These are phyloP conservation scores for Rhadina sibilatrix DNA, from an alignment of 2,113 vertebrate species.

Conservation along the genomic window DNA sequence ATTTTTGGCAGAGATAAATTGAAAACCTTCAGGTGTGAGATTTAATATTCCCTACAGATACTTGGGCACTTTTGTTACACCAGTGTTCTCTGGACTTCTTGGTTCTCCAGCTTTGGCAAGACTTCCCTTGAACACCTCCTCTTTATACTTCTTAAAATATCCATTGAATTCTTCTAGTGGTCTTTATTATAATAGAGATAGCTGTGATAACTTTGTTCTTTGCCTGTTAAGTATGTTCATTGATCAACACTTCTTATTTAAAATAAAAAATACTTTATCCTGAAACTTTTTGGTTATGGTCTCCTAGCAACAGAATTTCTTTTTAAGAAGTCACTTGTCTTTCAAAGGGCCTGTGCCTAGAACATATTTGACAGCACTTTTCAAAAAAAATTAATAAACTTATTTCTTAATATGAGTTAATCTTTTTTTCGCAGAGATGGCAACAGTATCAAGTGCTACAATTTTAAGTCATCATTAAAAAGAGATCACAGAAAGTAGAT, in stretches of 20 bases:
- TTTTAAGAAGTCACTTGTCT: constrained; percentile 41
- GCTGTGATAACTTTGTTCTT: constrained; percentile 45
- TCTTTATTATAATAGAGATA: constrained; percentile 33
- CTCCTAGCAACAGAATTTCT: constrained; percentile 52
- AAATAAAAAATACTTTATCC: constrained; percentile 40
- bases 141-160: constrained; percentile 26
- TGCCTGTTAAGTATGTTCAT: constrained; percentile 27
- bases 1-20: not conserved
- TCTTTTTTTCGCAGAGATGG: not conserved
- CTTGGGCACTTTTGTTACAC: not conserved
- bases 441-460: not conserved
- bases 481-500: not conserved
- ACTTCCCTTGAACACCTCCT: constrained; percentile 14
- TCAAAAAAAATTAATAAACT: not conserved
- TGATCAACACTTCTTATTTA: constrained; percentile 55
- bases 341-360: constrained; percentile 8
- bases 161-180: not conserved
- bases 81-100: not conserved
- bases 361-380: constrained; percentile 25
- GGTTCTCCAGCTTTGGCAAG: not conserved
- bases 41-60: not conserved
- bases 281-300: constrained; percentile 34
- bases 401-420: constrained; percentile 29
- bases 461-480: not conserved
- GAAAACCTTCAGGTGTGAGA: not conserved